Evolutionary conservation across 2,113 vertebrate genomes (phyloP).

Genomic region (Melanerpes aurifrons): DNA sequence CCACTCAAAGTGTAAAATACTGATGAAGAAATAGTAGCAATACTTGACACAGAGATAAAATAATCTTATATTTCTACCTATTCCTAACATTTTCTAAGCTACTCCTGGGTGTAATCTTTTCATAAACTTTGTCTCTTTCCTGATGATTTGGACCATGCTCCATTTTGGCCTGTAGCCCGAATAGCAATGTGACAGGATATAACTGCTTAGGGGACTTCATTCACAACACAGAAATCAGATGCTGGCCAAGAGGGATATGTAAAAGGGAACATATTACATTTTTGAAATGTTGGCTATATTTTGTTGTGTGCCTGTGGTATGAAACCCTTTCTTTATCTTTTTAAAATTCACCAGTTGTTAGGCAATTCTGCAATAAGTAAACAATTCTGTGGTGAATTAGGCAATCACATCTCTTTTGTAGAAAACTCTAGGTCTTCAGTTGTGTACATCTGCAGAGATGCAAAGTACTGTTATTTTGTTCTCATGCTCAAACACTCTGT

Average conservation of each 20-base stretch:
- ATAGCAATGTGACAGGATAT: constrained; percentile 7
- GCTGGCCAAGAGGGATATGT: constrained; percentile 14
- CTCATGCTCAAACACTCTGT: not conserved
- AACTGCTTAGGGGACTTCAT: constrained; percentile 33
- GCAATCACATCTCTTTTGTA: constrained; percentile 27
- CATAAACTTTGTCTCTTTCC: not conserved
- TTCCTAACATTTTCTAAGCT: not conserved
- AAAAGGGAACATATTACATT: constrained; percentile 30
- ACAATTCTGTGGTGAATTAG: constrained; percentile 49
- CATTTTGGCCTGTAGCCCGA: constrained; percentile 40
- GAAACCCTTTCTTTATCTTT: not conserved
- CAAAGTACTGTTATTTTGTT: not conserved
- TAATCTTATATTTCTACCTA: not conserved
- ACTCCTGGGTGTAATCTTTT: not conserved
- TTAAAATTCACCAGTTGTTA: constrained; percentile 17
- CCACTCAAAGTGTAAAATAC: not conserved
- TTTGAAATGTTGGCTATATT: constrained; percentile 26
- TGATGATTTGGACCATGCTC: not conserved
- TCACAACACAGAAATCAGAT: not conserved
- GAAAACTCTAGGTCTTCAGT: constrained; percentile 10
- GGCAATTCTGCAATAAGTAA: constrained; percentile 45
- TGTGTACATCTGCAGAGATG: not conserved
- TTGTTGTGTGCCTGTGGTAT: constrained; percentile 4
- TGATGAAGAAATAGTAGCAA: not conserved
- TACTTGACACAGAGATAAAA: not conserved